phyloP scores from a whole-genome alignment of 2,113 vertebrate species.

The Scatophagus argus region DNA sequence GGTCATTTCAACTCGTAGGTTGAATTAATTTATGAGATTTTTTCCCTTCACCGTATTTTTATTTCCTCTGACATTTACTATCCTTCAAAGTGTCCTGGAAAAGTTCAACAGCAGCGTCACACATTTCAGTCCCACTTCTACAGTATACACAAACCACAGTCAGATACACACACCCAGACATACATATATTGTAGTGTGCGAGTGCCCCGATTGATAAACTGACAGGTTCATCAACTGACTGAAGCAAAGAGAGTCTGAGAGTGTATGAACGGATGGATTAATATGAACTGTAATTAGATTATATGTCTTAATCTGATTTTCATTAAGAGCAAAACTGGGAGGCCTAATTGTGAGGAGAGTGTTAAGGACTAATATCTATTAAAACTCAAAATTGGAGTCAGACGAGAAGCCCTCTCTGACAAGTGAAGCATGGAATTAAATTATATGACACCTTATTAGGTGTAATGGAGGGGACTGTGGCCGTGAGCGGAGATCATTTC shows the following conservation, averaged over 20 bases:
- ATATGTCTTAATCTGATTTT: conserved; percentile 89
- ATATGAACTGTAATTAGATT: conserved; percentile 88
- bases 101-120: conserved; percentile 32
- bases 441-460: conserved; percentile 89
- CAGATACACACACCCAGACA: conserved; percentile 16
- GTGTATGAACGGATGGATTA: conserved; percentile 82
- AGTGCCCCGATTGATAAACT: conserved; percentile 68
- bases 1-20: conserved; percentile 81
- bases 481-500: conserved; percentile 70
- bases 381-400: conserved; percentile 86
- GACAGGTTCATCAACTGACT: conserved; percentile 69
- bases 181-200: neutral
- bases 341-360: conserved; percentile 86
- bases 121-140: conserved; percentile 21
- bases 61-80: conserved; percentile 75
- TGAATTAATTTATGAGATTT: conserved; percentile 79
- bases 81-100: conserved; percentile 46
- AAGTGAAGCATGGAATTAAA: conserved; percentile 89
- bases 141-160: conserved; percentile 43
- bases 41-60: conserved; percentile 62
- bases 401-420: conserved; percentile 84
- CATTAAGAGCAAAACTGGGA: conserved; percentile 86
- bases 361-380: conserved; percentile 88
- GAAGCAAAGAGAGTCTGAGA: conserved; percentile 70
- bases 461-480: conserved; percentile 81